Evolutionary conservation across 2,888 invertebrate species (phyloP).

Genomic region (Sympetrum striolatum): DNA sequence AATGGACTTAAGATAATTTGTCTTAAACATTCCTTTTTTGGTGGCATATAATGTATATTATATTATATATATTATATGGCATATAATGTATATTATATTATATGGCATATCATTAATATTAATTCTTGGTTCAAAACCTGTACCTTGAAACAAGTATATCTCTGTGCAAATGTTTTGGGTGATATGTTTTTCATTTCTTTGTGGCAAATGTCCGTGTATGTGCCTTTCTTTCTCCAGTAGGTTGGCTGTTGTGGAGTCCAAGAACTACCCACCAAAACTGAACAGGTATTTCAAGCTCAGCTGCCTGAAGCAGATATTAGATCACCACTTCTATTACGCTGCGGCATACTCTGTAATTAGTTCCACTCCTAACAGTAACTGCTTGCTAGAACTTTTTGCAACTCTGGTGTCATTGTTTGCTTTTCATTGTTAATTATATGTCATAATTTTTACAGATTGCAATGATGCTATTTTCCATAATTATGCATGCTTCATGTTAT

Average conservation of each 20-base stretch:
- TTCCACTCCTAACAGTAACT: constrained; percentile 25
- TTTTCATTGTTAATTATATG: neutral
- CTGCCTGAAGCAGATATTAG: constrained; percentile 46
- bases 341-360: constrained; percentile 44
- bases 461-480: neutral
- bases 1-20: too few relatives aligned
- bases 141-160: neutral
- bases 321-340: constrained; percentile 41
- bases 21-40: too few relatives aligned
- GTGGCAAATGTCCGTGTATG: constrained; percentile 38
- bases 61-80: too few relatives aligned
- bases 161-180: constrained; percentile 28
- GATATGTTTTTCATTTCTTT: constrained; percentile 23
- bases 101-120: too few relatives aligned
- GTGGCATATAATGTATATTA: too few relatives aligned
- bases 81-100: too few relatives aligned
- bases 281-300: constrained; percentile 59
- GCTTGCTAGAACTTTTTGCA: constrained; percentile 1
- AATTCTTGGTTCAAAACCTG: too few relatives aligned
- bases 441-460: neutral
- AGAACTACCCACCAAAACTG: constrained; percentile 56
- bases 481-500: neutral
- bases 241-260: constrained; percentile 52
- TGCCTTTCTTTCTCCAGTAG: constrained; percentile 47
- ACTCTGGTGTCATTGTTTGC: neutral